These are phyloP conservation scores for Epinotia ramella DNA, from an alignment of 2,888 invertebrate species.

Conservation along the genomic window DNA sequence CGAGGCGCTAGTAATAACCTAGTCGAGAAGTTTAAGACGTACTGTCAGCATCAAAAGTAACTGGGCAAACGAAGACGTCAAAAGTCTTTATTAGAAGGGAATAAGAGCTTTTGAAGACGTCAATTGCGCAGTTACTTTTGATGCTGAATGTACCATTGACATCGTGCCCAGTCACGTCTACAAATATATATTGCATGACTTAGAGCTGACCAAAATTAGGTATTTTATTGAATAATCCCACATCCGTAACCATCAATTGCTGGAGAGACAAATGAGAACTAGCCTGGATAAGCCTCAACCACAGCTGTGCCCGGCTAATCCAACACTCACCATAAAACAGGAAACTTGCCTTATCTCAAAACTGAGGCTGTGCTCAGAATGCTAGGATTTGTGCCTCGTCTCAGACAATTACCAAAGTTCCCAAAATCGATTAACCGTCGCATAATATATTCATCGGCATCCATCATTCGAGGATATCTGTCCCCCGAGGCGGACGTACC, in stretches of 20 bases:
- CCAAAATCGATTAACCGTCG: constrained; percentile 60
- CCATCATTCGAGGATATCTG: constrained; percentile 68
- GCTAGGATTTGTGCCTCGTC: constrained; percentile 39
- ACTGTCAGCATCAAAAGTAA: too few relatives aligned
- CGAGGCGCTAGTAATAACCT: too few relatives aligned
- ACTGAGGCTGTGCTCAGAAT: constrained; percentile 7
- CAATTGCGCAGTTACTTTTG: too few relatives aligned
- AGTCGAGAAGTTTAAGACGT: too few relatives aligned
- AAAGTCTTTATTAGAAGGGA: too few relatives aligned
- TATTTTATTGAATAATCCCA: neutral
- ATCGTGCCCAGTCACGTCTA: too few relatives aligned
- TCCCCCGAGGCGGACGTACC: constrained; percentile 59
- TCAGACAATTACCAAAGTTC: constrained; percentile 60
- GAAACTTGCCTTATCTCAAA: constrained; percentile 2
- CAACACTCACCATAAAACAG: neutral
- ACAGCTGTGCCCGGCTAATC: constrained; percentile 3
- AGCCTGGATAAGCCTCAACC: neutral
- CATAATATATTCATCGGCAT: constrained; percentile 73
- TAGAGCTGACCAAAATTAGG: neutral
- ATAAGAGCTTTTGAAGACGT: too few relatives aligned
- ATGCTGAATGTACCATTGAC: too few relatives aligned
- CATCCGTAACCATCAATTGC: neutral
- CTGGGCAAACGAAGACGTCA: too few relatives aligned
- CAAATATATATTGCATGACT: neutral
- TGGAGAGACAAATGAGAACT: constrained; percentile 3